A percentile compares a stretch with the other conserved stretches of the same genome.
phyloP scores from a whole-genome alignment of 2,888 invertebrate genomes.

The Auanema sp. region DNA sequence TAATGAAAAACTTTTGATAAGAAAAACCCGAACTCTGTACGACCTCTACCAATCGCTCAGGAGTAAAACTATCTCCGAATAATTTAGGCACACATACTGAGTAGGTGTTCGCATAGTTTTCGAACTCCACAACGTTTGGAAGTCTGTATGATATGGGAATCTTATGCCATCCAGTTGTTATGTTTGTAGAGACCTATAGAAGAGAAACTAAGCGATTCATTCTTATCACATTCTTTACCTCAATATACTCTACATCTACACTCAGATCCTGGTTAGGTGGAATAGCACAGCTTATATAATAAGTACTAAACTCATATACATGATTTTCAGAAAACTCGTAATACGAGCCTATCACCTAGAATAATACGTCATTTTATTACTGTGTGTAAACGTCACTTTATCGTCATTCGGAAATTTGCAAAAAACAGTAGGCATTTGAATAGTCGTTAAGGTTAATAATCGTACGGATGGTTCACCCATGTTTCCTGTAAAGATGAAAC shows the following conservation, averaged over 20 bases:
- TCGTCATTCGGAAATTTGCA: conserved; percentile 12
- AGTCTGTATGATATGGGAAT: conserved; percentile 24
- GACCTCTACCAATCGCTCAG: conserved; percentile 31
- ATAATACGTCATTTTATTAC: background rate
- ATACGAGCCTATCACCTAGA: conserved; percentile 16
- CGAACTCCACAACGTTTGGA: conserved; percentile 22
- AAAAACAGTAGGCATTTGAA: too few relatives aligned
- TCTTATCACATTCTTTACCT: background rate
- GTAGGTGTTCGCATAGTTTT: conserved; percentile 20
- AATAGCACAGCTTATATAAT: conserved; percentile 31
- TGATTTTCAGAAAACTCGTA: conserved; percentile 46
- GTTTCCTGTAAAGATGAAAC: conserved; percentile 20
- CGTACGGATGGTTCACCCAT: conserved; percentile 34
- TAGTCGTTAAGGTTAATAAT: conserved; percentile 17
- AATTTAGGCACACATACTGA: conserved; percentile 38
- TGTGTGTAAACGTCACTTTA: conserved; percentile 4
- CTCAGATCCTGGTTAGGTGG: conserved; percentile 16
- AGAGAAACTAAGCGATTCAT: background rate
- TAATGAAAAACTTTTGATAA: background rate
- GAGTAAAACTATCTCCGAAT: conserved; percentile 30
- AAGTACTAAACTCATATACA: conserved; percentile 22
- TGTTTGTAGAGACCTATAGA: background rate
- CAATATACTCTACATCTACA: conserved; percentile 14
- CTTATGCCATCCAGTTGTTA: background rate
- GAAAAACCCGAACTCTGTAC: background rate